Evolutionary conservation across 2,888 invertebrate genomes (phyloP).

Genomic region (Branchipolynoe longqiensis): DNA sequence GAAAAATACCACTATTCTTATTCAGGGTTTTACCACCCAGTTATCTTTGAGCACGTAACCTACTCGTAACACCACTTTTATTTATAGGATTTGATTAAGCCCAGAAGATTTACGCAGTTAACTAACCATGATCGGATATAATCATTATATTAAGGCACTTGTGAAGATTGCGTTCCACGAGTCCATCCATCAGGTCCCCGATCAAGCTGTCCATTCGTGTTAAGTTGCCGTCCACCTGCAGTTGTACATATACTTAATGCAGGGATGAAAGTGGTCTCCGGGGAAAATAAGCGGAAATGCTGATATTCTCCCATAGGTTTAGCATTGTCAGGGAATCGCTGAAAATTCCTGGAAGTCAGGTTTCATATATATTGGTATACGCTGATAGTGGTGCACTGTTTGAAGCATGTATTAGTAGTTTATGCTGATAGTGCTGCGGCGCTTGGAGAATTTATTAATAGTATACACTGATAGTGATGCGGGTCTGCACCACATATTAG

Average conservation of each 20-base stretch:
- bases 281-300: no score
- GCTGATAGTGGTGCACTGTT: no score
- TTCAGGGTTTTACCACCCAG: neutral
- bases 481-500: no score
- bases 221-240: slow-evolving; percentile 78
- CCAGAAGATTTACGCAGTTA: neutral
- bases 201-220: slow-evolving; percentile 74
- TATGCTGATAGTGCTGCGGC: no score
- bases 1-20: neutral
- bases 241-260: slow-evolving; percentile 12
- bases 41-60: neutral
- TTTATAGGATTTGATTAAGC: neutral
- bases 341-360: no score
- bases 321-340: no score
- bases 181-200: slow-evolving; percentile 72
- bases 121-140: slow-evolving; percentile 78
- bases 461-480: no score
- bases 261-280: no score
- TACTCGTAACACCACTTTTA: neutral
- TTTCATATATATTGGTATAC: no score
- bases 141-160: slow-evolving; percentile 78
- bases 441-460: no score
- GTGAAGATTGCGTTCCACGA: slow-evolving; percentile 72
- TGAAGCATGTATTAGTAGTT: no score
- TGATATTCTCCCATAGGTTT: no score